A percentile compares a stretch with the other conserved stretches of the same genome.
Evolutionary conservation across 2,113 vertebrate genomes (phyloP).

Genomic region (Leiothrix lutea): DNA sequence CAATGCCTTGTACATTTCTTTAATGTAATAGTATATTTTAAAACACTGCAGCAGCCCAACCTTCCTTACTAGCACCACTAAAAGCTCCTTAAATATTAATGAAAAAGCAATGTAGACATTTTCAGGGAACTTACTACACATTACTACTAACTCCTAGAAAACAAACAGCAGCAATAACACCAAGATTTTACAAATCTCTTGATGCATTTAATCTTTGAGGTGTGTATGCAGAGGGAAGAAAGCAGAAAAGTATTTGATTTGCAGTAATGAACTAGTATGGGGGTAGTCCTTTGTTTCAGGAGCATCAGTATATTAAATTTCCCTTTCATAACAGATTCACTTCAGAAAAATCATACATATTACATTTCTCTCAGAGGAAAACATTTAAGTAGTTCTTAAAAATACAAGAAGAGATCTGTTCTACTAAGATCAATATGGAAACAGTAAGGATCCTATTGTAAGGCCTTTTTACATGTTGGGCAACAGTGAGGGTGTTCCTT

Average conservation of each 20-base stretch:
- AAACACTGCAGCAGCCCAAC: not conserved
- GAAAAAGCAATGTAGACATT: not conserved
- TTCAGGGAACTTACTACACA: not conserved
- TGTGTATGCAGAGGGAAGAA: not conserved
- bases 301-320: not conserved
- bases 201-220: not conserved
- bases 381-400: not conserved
- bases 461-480: not conserved
- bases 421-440: not conserved
- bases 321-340: not conserved
- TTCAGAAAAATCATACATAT: not conserved
- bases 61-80: not conserved
- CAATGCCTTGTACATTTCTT: not conserved
- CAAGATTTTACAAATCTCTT: not conserved
- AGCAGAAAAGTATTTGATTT: not conserved
- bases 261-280: not conserved
- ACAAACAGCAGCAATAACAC: not conserved
- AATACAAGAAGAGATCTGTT: not conserved
- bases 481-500: not conserved
- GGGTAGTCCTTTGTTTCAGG: not conserved
- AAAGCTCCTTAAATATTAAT: conserved; percentile 48
- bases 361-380: not conserved
- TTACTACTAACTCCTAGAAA: not conserved
- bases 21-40: not conserved
- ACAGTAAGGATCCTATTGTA: not conserved